Base-by-base conservation (phyloP, 2,113 vertebrate genomes). In the Pluvialis apricaria region DNA sequence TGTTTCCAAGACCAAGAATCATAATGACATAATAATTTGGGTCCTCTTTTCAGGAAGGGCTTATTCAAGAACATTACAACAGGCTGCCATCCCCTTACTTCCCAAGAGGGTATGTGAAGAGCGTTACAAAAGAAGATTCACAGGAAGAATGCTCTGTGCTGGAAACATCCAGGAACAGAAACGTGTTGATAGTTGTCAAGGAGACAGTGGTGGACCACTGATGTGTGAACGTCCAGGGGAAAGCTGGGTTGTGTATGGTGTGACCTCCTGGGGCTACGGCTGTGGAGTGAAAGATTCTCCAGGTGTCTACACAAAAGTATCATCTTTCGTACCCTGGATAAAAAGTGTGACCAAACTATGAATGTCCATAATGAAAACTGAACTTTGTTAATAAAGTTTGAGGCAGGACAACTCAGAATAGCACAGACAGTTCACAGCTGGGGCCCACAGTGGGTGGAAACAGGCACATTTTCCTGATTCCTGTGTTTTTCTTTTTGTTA, bases 261-360 rank as follows among this genome's bases (percentile, higher is more conserved):
- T 99, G 51, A 99, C 99, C 7, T 99, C 99, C 75, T 99, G 99
- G 99, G 99, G 99, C 55, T 98, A 99, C 0, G 99, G 99, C 57
- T 99, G 99, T 73, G 98, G 99, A 45, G 98, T 98, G 34, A 99
- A 99, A 76, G 98, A 99, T 76, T 99, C 99, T 14, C 99, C 99
- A 5, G 99, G 99, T 8, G 99, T 99, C 93, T 99, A 99, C 93
- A 99, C 99, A 47, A 99, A 99, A 98, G 99, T 99, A 21, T 99
- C 99, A 1, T 98, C 98, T 88, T 99, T 99, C 79, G 96, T 98
- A 91, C 97, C 98, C 72, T 99, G 99, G 99, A 99, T 99, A 98
- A 98, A 96, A 88, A 99, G 98, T 68, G 96, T 99, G 92, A 99
- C 98, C 75, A 98, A 98, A 86, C 94, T 98, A 80, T 98, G 97